phyloP scores from a whole-genome alignment of 2,888 invertebrate species.

The Laspeyria flexula region DNA sequence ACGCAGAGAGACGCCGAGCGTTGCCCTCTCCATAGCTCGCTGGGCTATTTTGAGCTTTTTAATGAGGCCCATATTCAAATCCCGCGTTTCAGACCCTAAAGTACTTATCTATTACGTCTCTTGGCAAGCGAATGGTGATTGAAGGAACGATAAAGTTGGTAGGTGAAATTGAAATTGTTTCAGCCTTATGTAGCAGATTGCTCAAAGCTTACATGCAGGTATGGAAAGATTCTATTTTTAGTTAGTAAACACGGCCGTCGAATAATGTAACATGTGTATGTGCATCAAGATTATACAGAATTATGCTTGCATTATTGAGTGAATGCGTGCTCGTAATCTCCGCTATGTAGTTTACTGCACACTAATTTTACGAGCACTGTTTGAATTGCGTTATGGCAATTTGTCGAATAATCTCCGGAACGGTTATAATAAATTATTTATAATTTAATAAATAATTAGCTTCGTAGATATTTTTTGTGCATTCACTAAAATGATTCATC shows the following conservation, averaged over 20 bases:
- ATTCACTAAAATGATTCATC: not conserved
- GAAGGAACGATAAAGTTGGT: not conserved
- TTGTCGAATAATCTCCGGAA: constrained; percentile 9
- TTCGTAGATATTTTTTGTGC: not conserved
- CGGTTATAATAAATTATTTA: not conserved
- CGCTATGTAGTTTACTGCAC: constrained; percentile 32
- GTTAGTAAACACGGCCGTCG: constrained; percentile 3
- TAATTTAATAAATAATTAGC: not conserved
- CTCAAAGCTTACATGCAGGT: not conserved
- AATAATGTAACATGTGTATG: constrained; percentile 17
- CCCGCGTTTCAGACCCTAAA: no score
- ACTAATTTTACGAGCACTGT: constrained; percentile 33
- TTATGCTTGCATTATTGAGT: constrained; percentile 27
- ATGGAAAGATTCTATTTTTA: constrained; percentile 11
- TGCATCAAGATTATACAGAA: constrained; percentile 22
- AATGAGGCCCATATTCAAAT: no score
- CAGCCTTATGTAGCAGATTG: not conserved
- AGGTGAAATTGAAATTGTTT: not conserved
- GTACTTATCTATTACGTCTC: no score
- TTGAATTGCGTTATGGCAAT: constrained; percentile 24
- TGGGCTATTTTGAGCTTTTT: no score
- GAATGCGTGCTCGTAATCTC: constrained; percentile 27
- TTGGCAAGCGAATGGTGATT: not conserved
- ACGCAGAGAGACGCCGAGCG: no score
- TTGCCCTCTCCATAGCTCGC: no score